Evolutionary conservation across 1,140 invertebrate genomes (phyloP), one percentile per base, ranked within the genome.

Genomic region (Bombus picipes): DNA sequence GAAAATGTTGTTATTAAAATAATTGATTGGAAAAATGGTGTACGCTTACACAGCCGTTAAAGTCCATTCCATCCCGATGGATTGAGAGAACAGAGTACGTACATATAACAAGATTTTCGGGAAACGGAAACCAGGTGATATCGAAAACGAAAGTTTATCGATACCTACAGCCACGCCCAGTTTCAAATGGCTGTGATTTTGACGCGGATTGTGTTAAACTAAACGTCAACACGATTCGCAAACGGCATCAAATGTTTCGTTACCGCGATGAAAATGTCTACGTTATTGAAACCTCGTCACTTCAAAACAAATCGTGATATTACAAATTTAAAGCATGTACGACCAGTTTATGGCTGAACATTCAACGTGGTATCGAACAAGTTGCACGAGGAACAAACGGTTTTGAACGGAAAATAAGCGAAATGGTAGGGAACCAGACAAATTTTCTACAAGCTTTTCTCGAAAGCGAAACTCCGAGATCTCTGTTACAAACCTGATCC

Each of bases 61-160:
- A 8, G 0, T 28, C 18, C 1, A 22, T 62, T 62, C 10, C 12
- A n/a, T 62, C 18, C 5, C 5, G 18, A 8, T 53, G 18, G 1
- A 0, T 18, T 53, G 47, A 53, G 47, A 53, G 18, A 1, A 22
- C 18, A 22, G 47, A 53, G 47, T 53, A 22, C 47, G 18, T 53
- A 53, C 18, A 18, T 53, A 22, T 22, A 53, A 53, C 47, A 8
- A 66, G 37, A 76, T 76, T 77, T 68, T 25, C 74, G 8, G 3
- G 13, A 22, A n/a, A 10, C 12, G 39, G 18, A 22, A 75, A 74
- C 4, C 39, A 34, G 39, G 37, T 71, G 65, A 78, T 34, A 59
- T 71, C n/a, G 75, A 84, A 84, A 84, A 79, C 53, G 53, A 62
- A 72, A 79, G 62, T 79, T 65, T 47, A 53, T 71, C 66, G 25